Evolutionary conservation across 2,113 vertebrate species (phyloP).

Genomic region (Sinocyclocheilus maitianheensis): DNA sequence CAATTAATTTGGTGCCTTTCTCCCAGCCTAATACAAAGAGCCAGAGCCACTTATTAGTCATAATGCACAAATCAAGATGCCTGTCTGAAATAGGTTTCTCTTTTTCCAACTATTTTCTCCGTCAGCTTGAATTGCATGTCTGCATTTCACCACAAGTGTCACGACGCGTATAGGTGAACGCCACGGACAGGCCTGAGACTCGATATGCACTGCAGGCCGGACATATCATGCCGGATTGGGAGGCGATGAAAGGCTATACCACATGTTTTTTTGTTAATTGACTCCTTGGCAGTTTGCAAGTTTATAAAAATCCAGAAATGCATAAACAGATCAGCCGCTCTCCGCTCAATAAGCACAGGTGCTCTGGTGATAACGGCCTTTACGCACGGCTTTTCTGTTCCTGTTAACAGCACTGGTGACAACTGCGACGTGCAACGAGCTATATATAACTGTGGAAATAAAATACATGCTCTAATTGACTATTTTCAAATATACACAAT

Average conservation of each 20-base stretch:
- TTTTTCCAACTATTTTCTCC: slow-evolving; percentile 66
- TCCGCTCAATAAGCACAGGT: slow-evolving; percentile 43
- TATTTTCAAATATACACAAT: neutral
- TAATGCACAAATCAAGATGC: neutral
- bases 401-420: slow-evolving; percentile 3
- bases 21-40: neutral
- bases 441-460: neutral
- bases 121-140: slow-evolving; percentile 51
- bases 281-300: slow-evolving; percentile 60
- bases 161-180: slow-evolving; percentile 34
- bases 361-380: neutral
- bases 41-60: neutral
- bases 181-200: slow-evolving; percentile 47
- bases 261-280: slow-evolving; percentile 59
- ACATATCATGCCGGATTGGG: slow-evolving; percentile 38
- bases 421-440: neutral
- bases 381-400: neutral
- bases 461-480: neutral
- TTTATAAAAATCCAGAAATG: slow-evolving; percentile 53
- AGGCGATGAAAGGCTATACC: slow-evolving; percentile 55
- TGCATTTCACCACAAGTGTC: slow-evolving; percentile 58
- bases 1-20: neutral
- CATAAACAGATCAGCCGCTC: slow-evolving; percentile 51
- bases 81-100: slow-evolving; percentile 37
- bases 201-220: slow-evolving; percentile 51